Conservation (phyloP, 2,888 invertebrate species). For the Dione vanillae region DNA sequence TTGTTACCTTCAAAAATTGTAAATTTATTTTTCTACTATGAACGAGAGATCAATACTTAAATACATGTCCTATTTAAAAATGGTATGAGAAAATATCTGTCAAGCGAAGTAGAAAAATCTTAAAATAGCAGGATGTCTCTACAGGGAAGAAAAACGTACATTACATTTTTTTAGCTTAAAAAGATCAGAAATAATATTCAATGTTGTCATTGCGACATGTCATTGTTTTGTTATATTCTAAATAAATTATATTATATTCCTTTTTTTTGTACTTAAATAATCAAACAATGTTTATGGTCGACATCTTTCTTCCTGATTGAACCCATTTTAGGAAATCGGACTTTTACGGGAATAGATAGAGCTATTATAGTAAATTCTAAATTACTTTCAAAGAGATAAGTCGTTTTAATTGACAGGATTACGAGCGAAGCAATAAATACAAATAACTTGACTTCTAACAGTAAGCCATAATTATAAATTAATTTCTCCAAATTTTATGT, state of each 20-base stretch:
- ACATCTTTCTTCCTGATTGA: constrained; percentile 33
- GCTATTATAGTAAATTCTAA: constrained; percentile 25
- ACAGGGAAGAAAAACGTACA: no score
- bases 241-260: not conserved
- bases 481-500: not conserved
- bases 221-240: no score
- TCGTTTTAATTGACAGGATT: constrained; percentile 24
- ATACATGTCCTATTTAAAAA: no score
- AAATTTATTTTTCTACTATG: no score
- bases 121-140: no score
- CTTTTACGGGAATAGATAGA: constrained; percentile 30
- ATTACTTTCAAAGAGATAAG: constrained; percentile 33
- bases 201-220: no score
- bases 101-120: no score
- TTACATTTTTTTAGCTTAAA: no score
- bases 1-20: no score
- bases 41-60: no score
- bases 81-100: no score
- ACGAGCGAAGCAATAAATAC: constrained; percentile 27
- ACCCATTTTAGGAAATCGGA: constrained; percentile 32
- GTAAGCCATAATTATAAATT: not conserved
- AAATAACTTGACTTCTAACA: constrained; percentile 20
- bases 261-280: not conserved
- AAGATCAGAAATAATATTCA: no score
- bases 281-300: constrained; percentile 11